Evolutionary conservation across 2,113 vertebrate species (phyloP).

Genomic region (Lasiurus borealis): DNA sequence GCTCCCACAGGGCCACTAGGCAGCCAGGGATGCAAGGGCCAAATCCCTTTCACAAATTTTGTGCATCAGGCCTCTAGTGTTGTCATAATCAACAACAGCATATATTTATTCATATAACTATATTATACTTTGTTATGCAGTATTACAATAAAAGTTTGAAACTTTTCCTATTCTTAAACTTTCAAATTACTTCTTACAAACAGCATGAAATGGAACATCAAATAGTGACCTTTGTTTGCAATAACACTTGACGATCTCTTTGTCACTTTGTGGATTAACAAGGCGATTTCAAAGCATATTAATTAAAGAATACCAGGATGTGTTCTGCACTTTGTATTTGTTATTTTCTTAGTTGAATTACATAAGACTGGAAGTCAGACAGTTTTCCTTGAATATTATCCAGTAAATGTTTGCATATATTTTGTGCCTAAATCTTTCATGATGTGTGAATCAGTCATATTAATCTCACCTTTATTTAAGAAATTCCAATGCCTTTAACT

Average conservation of each 20-base stretch:
- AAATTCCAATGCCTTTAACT: conserved; percentile 8
- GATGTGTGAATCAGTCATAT: not conserved
- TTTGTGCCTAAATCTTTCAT: not conserved
- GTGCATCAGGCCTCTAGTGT: not conserved
- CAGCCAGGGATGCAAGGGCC: no score
- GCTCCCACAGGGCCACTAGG: no score
- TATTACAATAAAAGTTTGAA: not conserved
- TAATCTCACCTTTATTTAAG: not conserved
- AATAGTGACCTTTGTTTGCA: not conserved
- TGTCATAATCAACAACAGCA: not conserved
- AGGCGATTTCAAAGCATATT: not conserved
- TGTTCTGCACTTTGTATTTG: not conserved
- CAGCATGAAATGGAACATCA: not conserved
- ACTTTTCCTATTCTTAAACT: not conserved
- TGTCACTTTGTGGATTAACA: not conserved
- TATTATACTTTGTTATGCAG: not conserved
- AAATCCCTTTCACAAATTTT: no score
- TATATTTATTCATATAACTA: not conserved
- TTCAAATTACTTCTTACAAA: not conserved
- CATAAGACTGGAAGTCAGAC: not conserved
- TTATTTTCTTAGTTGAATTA: conserved; percentile 44
- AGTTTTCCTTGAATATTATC: not conserved
- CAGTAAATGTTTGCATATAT: not conserved
- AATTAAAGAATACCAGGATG: not conserved
- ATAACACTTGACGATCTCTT: not conserved